A percentile compares a stretch with the other conserved stretches of the same genome.
Evolutionary conservation across 2,797 vertebrate species (phyloP).

Genomic region (Pipistrellus nathusii): DNA sequence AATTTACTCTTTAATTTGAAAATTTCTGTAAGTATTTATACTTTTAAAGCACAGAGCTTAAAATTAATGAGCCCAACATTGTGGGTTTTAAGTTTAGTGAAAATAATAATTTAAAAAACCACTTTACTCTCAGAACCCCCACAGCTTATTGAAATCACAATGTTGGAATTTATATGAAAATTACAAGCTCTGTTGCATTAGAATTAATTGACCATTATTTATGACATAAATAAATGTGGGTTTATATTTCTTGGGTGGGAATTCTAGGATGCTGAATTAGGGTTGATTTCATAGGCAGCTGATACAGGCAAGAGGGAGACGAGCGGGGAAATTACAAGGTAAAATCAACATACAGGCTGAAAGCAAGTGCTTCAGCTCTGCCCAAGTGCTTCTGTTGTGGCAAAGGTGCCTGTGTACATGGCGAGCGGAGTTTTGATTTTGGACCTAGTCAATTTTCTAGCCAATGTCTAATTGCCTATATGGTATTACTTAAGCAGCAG

Average conservation of each 20-base stretch:
- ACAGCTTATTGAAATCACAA: background rate
- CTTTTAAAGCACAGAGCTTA: slow-evolving; percentile 46
- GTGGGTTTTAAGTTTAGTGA: slow-evolving; percentile 42
- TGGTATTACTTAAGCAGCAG: background rate
- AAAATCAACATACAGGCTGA: background rate
- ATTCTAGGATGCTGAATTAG: background rate
- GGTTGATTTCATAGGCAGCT: background rate
- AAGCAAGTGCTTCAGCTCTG: background rate
- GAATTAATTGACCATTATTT: slow-evolving; percentile 7
- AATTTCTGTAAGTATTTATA: background rate
- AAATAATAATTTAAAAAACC: slow-evolving; percentile 21
- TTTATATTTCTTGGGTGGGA: background rate
- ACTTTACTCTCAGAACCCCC: background rate
- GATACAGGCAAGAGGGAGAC: background rate
- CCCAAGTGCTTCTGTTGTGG: background rate
- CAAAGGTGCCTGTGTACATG: background rate
- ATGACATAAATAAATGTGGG: background rate
- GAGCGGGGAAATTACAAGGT: background rate
- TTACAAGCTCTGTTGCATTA: background rate
- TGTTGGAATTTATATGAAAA: slow-evolving; percentile 6
- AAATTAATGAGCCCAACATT: slow-evolving; percentile 17
- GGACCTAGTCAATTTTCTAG: background rate
- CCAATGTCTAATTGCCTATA: background rate
- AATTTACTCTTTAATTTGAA: slow-evolving; percentile 28
- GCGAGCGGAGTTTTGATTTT: background rate